A percentile compares a stretch with the other conserved stretches of the same genome.
Evolutionary conservation across 2,888 invertebrate species (phyloP).

Genomic region (Sthenelais limicola): DNA sequence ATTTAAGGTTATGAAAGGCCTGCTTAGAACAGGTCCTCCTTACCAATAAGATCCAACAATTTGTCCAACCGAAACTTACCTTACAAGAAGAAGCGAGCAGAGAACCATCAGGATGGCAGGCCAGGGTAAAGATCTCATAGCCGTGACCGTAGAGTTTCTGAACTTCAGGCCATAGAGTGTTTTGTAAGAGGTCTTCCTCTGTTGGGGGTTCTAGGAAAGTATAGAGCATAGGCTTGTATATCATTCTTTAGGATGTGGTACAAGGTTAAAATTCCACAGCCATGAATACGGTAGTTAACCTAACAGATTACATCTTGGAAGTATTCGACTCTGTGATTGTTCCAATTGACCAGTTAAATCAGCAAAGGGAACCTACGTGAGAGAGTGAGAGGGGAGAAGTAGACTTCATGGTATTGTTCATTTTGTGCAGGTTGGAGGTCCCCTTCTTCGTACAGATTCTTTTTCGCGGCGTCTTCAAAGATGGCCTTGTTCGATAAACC

Average conservation of each 20-base stretch:
- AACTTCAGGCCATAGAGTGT: constrained; percentile 96
- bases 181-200: constrained; percentile 92
- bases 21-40: too few species aligned
- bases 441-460: constrained; percentile 54
- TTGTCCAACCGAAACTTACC: too few species aligned
- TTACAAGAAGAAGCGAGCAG: constrained; percentile 90
- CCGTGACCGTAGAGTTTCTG: constrained; percentile 98
- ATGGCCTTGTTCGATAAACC: constrained; percentile 97
- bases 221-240: neutral
- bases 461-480: constrained; percentile 72
- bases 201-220: constrained; percentile 83
- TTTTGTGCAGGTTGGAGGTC: constrained; percentile 69
- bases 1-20: too few species aligned
- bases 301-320: too few species aligned
- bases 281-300: too few species aligned
- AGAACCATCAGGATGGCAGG: constrained; percentile 80
- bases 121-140: constrained; percentile 88
- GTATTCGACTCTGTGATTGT: too few species aligned
- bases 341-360: too few species aligned
- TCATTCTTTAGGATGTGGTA: too few species aligned
- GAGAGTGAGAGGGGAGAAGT: constrained; percentile 74
- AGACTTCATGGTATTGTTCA: constrained; percentile 79
- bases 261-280: too few species aligned
- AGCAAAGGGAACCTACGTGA: neutral
- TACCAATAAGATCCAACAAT: too few species aligned